Base-by-base conservation (phyloP, 1,140 invertebrate genomes). In the Pogonognathellus flavescens region DNA sequence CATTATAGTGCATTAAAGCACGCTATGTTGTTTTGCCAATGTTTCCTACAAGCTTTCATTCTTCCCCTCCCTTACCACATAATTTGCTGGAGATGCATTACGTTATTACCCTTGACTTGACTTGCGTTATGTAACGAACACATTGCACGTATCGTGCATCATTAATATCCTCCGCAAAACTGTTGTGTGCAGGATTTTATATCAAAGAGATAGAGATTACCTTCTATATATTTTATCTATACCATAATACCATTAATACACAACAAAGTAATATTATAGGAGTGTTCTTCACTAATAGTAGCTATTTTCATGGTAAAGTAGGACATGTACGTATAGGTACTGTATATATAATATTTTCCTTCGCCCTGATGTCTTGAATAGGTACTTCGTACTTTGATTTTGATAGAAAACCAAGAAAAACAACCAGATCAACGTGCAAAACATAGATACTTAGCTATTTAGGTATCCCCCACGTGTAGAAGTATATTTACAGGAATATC, bases 121-220 rank as follows among this genome's bases (percentile, higher is more conserved):
- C 0, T n/a, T 18, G 57, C 52, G 7, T 55, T 55, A 55, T 20
- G 11, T 66, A 25, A 25, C 62, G 20, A 14, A 66, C 62, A 25
- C 62, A 66, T 20, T 25, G 5, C 62, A 66, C 62, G 62, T 66
- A 66, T 66, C 20, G 11, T 25, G 14, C 20, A 66, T 66, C 62
- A 31, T 66, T 66, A 66, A 31, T 66, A 66, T 66, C 62, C 62
- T 66, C 62, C 22, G 25, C 62, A 66, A 25, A 66, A 66, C 62
- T 31, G 10, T 20, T 66, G 13, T 13, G 11, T 11, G 25, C 62
- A 22, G 62, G 25, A 66, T 25, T 66, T 66, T 66, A 20, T n/a
- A n/a, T n/a, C 62, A 66, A 8, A 66, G 62, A 66, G 22, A n/a
- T 66, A 66, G 20, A 20, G 31, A 41, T 41, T 41, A 41, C 31